phyloP scores from a whole-genome alignment of 2,113 vertebrate genomes.

The Oxyura jamaicensis region DNA sequence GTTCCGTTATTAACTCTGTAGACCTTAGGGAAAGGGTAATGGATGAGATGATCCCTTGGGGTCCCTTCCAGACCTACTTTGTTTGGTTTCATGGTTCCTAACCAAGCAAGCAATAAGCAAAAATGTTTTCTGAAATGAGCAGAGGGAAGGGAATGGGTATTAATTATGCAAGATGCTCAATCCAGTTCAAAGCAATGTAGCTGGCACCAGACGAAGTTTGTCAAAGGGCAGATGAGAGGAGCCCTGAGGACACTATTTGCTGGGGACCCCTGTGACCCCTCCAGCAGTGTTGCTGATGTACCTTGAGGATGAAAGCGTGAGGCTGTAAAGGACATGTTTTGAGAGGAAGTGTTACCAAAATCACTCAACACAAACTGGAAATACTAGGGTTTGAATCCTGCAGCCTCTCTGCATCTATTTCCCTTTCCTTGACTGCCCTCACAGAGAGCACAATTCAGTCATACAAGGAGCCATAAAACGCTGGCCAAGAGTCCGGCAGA shows the following conservation, averaged over 20 bases:
- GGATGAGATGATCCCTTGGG: conserved; percentile 8
- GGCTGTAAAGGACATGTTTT: background rate
- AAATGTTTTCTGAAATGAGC: conserved; percentile 13
- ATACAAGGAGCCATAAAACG: background rate
- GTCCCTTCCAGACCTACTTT: conserved; percentile 5
- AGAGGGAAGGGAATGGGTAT: background rate
- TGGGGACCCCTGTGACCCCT: accelerated
- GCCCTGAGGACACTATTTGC: background rate
- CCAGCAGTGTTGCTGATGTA: accelerated
- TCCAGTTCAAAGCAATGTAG: background rate
- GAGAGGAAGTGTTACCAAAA: background rate
- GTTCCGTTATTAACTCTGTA: conserved; percentile 11
- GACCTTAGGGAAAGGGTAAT: conserved; percentile 29
- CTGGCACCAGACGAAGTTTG: background rate
- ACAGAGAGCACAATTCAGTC: background rate
- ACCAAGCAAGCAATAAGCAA: conserved; percentile 15
- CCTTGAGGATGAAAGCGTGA: background rate
- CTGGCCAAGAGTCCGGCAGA: background rate
- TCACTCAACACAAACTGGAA: background rate
- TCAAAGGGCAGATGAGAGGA: background rate
- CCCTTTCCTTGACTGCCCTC: background rate
- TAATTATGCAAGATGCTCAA: background rate
- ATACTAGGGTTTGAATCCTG: background rate
- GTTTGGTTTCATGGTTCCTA: conserved; percentile 42
- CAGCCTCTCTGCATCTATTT: background rate